These are phyloP conservation scores for Zhengitettix transpicula DNA, from an alignment of 2,888 invertebrate species.

Conservation along the genomic window DNA sequence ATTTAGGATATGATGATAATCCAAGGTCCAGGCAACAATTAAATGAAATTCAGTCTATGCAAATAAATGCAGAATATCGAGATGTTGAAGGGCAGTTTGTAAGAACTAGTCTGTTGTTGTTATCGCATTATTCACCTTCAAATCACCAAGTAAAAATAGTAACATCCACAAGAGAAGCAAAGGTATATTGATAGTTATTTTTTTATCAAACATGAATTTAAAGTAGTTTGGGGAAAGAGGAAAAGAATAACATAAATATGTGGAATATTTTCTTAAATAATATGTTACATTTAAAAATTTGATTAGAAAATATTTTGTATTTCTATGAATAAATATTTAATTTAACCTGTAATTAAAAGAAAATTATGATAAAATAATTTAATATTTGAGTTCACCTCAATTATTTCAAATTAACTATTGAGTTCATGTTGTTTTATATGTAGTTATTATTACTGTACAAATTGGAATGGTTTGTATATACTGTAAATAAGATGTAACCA, in stretches of 20 bases:
- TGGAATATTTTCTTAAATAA: too few species aligned
- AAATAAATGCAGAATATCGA: slow-evolving; percentile 47
- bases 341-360: too few species aligned
- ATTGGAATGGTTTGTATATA: too few species aligned
- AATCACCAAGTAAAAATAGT: slow-evolving; percentile 71
- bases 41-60: slow-evolving; percentile 47
- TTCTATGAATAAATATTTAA: too few species aligned
- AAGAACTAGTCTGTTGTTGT: slow-evolving; percentile 47
- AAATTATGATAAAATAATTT: too few species aligned
- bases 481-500: too few species aligned
- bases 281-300: too few species aligned
- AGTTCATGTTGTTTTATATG: too few species aligned
- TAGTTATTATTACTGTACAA: too few species aligned
- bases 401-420: too few species aligned
- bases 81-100: slow-evolving; percentile 53
- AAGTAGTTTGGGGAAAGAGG: background rate
- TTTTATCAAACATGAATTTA: background rate
- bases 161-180: slow-evolving; percentile 67
- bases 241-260: background rate
- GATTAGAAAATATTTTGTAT: too few species aligned
- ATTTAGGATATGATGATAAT: slow-evolving; percentile 17
- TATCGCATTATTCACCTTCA: slow-evolving; percentile 65
- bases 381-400: too few species aligned
- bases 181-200: slow-evolving; percentile 34
- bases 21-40: slow-evolving; percentile 42